Evolutionary conservation across 2,113 vertebrate genomes (phyloP).

Genomic region (Nothoprocta pentlandii): DNA sequence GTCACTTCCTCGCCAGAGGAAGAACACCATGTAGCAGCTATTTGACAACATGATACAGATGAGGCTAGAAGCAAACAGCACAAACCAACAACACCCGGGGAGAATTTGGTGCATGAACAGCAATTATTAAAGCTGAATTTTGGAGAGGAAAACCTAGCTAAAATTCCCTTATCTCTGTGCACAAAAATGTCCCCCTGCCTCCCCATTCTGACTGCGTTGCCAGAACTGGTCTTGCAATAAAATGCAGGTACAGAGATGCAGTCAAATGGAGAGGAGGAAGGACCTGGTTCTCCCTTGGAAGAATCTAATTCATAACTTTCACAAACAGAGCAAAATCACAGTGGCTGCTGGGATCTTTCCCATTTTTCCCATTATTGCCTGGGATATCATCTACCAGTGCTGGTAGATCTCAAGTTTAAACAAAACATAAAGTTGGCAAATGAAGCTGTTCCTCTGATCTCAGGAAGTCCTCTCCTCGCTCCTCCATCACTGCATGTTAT

Average conservation of each 20-base stretch:
- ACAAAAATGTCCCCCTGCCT: background rate
- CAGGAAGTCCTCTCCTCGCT: background rate
- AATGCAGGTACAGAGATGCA: background rate
- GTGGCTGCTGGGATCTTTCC: background rate
- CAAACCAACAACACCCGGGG: background rate
- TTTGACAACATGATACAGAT: background rate
- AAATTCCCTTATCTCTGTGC: background rate
- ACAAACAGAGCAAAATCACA: background rate
- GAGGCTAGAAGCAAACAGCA: background rate
- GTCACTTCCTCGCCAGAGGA: background rate
- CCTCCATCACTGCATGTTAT: background rate
- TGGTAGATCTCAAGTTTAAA: background rate
- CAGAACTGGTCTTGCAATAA: background rate
- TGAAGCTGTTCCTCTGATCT: background rate
- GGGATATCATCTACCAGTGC: background rate
- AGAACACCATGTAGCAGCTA: background rate
- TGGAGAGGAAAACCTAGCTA: background rate
- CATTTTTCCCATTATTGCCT: background rate
- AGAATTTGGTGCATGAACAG: background rate
- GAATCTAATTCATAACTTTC: background rate
- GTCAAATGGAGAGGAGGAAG: background rate
- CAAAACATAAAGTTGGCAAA: background rate
- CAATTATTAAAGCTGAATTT: background rate
- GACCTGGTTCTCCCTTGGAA: background rate
- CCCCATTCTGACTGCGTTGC: conserved; percentile 4